Evolutionary conservation across 2,797 vertebrate species (phyloP).

Genomic region (Hydrophis major): DNA sequence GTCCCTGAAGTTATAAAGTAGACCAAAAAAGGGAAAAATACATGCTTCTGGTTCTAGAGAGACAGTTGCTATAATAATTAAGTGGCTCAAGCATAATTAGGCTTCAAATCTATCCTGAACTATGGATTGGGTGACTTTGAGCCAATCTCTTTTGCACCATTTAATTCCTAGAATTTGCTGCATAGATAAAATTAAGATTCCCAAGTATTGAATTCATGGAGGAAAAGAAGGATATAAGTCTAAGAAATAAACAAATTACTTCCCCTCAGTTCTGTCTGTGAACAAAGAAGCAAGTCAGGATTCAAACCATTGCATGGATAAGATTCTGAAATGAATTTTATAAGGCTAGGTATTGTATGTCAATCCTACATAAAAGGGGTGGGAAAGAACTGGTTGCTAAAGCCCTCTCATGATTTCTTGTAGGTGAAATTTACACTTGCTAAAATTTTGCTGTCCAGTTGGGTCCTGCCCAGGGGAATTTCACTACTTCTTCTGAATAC

Average conservation of each 20-base stretch:
- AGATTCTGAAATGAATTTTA: background rate
- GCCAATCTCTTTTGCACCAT: background rate
- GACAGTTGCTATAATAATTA: background rate
- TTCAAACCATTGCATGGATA: background rate
- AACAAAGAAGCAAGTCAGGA: background rate
- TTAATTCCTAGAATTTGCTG: background rate
- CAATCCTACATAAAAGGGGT: too few relatives aligned
- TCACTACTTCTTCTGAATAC: background rate
- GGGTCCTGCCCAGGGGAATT: background rate
- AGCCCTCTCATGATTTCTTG: background rate
- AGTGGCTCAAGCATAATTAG: background rate
- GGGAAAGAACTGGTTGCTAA: background rate
- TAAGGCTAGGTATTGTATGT: background rate
- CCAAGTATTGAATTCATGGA: background rate
- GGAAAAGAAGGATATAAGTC: background rate
- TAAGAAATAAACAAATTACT: background rate
- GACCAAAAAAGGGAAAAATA: background rate
- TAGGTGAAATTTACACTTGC: background rate
- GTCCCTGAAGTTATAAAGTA: background rate
- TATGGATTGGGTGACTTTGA: background rate
- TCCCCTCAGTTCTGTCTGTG: background rate
- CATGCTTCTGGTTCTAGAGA: background rate
- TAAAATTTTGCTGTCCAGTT: background rate
- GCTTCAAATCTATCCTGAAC: background rate
- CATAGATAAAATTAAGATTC: background rate